Conservation (phyloP, 1,140 invertebrate genomes). For the Cardiocondyla obscurior region DNA sequence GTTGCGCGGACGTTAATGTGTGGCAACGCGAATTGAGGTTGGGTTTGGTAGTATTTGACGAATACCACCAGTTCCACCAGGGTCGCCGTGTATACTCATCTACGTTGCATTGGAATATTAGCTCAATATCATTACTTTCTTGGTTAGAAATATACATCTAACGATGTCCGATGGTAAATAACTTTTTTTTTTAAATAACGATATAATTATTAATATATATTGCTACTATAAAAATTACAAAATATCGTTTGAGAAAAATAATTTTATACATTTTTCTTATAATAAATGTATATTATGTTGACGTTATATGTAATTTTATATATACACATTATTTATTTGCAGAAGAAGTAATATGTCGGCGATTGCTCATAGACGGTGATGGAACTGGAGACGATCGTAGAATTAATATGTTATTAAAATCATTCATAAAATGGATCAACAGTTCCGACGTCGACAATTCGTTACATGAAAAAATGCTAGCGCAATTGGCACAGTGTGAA, state of each 20-base stretch:
- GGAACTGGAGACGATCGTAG: conserved; percentile 97
- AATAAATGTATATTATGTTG: neutral
- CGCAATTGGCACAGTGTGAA: conserved; percentile 94
- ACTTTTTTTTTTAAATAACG: neutral
- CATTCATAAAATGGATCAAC: conserved; percentile 94
- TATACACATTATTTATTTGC: conserved; percentile 73
- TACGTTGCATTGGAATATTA: too few relatives aligned
- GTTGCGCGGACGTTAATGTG: neutral
- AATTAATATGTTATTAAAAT: conserved; percentile 93
- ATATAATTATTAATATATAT: neutral
- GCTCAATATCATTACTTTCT: neutral
- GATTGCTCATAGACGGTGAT: conserved; percentile 97
- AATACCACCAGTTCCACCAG: conserved; percentile 9
- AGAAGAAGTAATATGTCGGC: conserved; percentile 96
- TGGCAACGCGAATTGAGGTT: neutral
- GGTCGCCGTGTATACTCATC: neutral
- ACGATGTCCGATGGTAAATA: conserved; percentile 56
- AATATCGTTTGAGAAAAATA: neutral
- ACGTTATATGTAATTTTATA: neutral
- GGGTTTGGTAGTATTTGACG: neutral
- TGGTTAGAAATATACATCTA: neutral
- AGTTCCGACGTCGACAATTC: conserved; percentile 87
- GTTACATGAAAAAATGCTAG: conserved; percentile 91
- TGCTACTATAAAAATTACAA: neutral
- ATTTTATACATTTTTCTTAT: neutral